Evolutionary conservation across 2,113 vertebrate genomes (phyloP).

Genomic region (Carlito syrichta): DNA sequence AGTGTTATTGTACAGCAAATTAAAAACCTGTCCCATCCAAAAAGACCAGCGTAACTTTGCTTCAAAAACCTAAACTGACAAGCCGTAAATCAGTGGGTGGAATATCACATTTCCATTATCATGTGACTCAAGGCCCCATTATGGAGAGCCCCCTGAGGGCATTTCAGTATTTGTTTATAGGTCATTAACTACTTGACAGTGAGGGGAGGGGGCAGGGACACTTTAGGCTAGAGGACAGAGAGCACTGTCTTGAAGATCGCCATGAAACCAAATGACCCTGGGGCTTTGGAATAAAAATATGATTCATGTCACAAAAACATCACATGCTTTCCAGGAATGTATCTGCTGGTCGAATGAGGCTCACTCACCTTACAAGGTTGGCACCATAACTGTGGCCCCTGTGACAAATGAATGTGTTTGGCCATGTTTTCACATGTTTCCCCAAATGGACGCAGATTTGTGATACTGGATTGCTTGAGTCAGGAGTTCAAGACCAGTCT

Average conservation of each 20-base stretch:
- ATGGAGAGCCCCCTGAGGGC: constrained; percentile 58
- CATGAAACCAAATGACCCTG: constrained; percentile 43
- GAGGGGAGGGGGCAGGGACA: constrained; percentile 29
- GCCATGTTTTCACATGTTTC: constrained; percentile 2
- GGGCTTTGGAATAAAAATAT: constrained; percentile 37
- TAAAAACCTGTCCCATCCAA: constrained; percentile 31
- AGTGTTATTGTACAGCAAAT: background rate
- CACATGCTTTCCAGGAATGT: background rate
- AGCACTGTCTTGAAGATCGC: constrained; percentile 47
- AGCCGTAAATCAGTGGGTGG: constrained; percentile 38
- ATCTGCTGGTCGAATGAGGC: constrained; percentile 5
- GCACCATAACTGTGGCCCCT: background rate
- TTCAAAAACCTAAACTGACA: constrained; percentile 47
- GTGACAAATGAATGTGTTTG: background rate
- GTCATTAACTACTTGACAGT: constrained; percentile 73
- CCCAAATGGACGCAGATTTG: background rate
- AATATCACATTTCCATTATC: constrained; percentile 52
- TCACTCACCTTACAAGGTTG: background rate
- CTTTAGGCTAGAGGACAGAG: constrained; percentile 43
- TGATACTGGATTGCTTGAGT: background rate
- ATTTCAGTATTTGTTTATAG: constrained; percentile 75
- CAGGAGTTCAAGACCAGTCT: background rate
- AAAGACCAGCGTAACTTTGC: constrained; percentile 26
- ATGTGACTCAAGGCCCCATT: constrained; percentile 64
- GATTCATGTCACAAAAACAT: constrained; percentile 36